A percentile compares a stretch with the other conserved stretches of the same genome.
Evolutionary conservation across 2,113 vertebrate genomes (phyloP).

Genomic region (Eretmochelys imbricata): DNA sequence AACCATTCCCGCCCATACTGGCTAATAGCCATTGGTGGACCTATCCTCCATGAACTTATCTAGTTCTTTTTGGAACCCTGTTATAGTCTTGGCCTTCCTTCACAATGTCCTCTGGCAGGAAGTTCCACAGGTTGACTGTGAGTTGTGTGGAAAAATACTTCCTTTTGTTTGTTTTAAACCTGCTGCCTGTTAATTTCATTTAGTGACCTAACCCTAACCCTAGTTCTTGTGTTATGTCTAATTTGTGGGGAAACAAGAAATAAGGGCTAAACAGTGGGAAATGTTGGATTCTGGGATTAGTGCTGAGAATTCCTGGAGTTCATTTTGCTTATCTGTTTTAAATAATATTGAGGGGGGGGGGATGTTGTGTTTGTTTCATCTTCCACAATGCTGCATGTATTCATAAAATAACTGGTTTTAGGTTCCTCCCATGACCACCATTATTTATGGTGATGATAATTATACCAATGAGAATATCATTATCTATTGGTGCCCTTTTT

Average conservation of each 20-base stretch:
- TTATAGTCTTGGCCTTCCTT: too few species aligned
- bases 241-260: background rate
- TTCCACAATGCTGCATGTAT: background rate
- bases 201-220: too few species aligned
- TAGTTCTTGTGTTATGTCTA: background rate
- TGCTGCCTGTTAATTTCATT: too few species aligned
- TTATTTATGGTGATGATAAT: background rate
- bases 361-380: background rate
- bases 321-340: background rate
- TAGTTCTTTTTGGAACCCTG: too few species aligned
- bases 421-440: accelerated
- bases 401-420: background rate
- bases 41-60: too few species aligned
- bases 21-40: too few species aligned
- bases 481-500: background rate
- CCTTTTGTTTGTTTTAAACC: too few species aligned
- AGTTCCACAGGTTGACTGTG: too few species aligned
- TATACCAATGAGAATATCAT: background rate
- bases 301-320: background rate
- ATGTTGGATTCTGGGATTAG: background rate
- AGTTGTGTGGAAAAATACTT: too few species aligned
- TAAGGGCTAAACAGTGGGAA: accelerated
- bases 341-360: background rate
- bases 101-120: too few species aligned
- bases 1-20: too few species aligned